Base-by-base conservation (phyloP, 2,888 invertebrate species). In the Apantesis nais region DNA sequence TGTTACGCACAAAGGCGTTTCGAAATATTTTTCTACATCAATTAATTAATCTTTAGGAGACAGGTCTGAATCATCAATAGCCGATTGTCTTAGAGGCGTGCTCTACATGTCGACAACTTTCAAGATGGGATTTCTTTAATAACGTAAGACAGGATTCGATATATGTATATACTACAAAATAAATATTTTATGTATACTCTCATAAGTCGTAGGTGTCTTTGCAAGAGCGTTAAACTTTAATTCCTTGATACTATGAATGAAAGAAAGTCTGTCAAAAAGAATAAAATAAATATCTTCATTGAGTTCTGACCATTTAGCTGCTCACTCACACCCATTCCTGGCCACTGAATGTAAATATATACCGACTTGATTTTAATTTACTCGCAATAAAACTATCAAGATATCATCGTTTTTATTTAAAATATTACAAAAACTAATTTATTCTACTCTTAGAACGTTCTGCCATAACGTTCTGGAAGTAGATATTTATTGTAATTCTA, bases 1-100 rank as follows among this genome's bases (percentile, higher is more conserved):
- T 25, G 63, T 61, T 66, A 74, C 62, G 66, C 44, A 62, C 61
- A 48, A 64, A 71, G 61, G 63, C 65, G 64, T 68, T 65, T 39
- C 22, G 62, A 70, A 72, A 70, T 73, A 72, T 72, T 52, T 72
- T 58, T 67, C 14, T 64, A 65, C 39, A 69, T 69, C 52, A 61
- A 66, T 65, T 66, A 66, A 67, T 66, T 41, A 58, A 58, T 66
- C 39, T 66, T 25, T 41, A 39, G 58, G 55, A 58, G 58, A 58
- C 58, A 58, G 29, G 39, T 29, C 19, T 66, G 66, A 52, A 29
- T 55, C 39, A 66, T 39, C 25, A 29, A 58, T 39, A 55, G 55
- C 66, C 66, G 37, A 37, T 37, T 12, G 11, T 11, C 16, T 12
- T 25, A 63, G 34, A 41, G 25, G 25, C 3, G 55, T 11, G 58